Base-by-base conservation (phyloP, 1,140 invertebrate genomes). In the Halictus rubicundus region DNA sequence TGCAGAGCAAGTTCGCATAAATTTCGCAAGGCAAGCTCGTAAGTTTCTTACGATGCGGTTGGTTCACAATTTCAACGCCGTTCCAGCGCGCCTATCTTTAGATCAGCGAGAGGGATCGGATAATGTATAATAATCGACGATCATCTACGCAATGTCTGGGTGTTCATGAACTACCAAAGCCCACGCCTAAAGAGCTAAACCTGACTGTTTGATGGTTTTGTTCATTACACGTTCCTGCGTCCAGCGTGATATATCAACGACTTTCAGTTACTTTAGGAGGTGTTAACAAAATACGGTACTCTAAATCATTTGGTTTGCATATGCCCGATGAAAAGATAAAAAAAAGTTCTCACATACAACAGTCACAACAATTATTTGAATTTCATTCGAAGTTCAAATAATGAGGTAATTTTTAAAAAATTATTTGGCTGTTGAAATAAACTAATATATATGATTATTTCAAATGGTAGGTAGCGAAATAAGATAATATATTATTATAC, bases 111-210 rank as follows among this genome's bases (percentile, higher is more conserved):
- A 57, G 54, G n/a, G 54, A 57, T 57, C 54, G 9, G 19, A 57
- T 57, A 57, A 57, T 57, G 54, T 57, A 57, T 57, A 57, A 57
- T 57, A 57, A 57, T 57, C 54, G 54, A 57, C 54, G 21, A 57
- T 57, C 21, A 57, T 57, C 54, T 57, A n/a, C 54, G 54, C 54
- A 57, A 57, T 57, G 54, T 57, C 54, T 57, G 54, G 54, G 21
- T 57, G 54, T 57, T 57, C 54, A 57, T 57, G 54, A 57, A 57
- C 54, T 57, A 57, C 54, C 54, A 57, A 57, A 57, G 54, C 54
- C 54, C 54, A 57, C 54, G 54, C 54, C 54, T 57, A 57, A 57
- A 57, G 54, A 57, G 54, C n/a, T n/a, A 57, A 57, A 57, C 7
- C n/a, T 57, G 49, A 54, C 21, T 54, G 49, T 54, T 54, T 21